A percentile compares a stretch with the other conserved stretches of the same genome.
Evolutionary conservation across 2,888 invertebrate genomes (phyloP).

Genomic region (Dryobota labecula): DNA sequence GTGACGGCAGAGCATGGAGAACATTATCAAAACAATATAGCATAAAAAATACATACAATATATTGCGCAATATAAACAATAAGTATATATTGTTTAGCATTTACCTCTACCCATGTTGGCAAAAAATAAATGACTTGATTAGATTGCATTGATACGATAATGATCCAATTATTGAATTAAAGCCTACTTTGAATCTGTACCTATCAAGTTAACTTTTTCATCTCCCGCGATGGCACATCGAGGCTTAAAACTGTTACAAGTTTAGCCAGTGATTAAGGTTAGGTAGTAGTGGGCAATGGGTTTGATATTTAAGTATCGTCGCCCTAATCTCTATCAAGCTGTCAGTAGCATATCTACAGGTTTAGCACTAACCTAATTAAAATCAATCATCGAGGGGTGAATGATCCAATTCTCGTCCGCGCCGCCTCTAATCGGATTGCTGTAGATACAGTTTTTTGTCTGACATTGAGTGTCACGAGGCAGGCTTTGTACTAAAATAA

Average conservation of each 20-base stretch:
- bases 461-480: constrained; percentile 49
- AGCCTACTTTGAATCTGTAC: no score
- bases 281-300: no score
- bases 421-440: constrained; percentile 58
- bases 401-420: constrained; percentile 50
- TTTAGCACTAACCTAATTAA: constrained; percentile 57
- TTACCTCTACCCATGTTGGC: no score
- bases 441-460: constrained; percentile 37
- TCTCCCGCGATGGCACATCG: neutral
- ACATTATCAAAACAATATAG: no score
- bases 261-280: neutral
- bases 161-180: neutral
- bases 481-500: neutral
- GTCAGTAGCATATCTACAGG: constrained; percentile 9
- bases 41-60: no score
- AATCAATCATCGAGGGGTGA: constrained; percentile 40
- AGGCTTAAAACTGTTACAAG: neutral
- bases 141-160: neutral
- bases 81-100: no score
- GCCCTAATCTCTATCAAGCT: constrained; percentile 32
- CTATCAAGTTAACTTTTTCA: neutral
- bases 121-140: no score
- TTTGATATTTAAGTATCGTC: constrained; percentile 10
- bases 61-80: no score
- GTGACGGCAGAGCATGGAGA: no score